Evolutionary conservation across 2,888 invertebrate species (phyloP), one percentile per base, ranked within the genome.

Genomic region (Hylaea fasciaria): DNA sequence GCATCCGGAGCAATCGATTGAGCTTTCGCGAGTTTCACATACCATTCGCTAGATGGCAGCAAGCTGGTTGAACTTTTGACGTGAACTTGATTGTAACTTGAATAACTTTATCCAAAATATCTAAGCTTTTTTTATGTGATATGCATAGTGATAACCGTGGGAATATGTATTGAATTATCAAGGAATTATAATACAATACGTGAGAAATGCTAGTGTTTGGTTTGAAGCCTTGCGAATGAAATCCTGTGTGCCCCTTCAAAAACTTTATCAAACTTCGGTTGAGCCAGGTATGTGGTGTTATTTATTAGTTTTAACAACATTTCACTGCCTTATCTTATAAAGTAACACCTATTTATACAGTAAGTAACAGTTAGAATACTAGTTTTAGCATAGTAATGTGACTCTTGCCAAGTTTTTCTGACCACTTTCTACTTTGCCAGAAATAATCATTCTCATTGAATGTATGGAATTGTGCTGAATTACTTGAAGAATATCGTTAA

Each of bases 51-150:
- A 91, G 91, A 87, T 90, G 90, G 82, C 88, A 77, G 64, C 65
- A 76, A 76, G 62, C 66, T 76, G 76, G 81, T 82, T 90, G 91
- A 91, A 92, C 91, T 92, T 91, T 91, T 92, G 91, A 92, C 91
- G 88, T 91, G 88, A 91, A 91, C 91, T 91, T 91, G 83, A 86
- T 83, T 82, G 82, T 78, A 88, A 89, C 86, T 89, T 86, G 82
- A 86, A 83, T 85, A 89, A 85, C 85, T 85, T 91, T n/a, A 88
- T 85, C 89, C 90, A 91, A 90, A 91, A 89, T 90, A 90, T 81
- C 83, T 87, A 78, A 87, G 85, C 83, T 22, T 86, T 89, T n/a
- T 86, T 83, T 85, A 78, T 83, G 85, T 83, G 84, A 83, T 86
- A 74, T 83, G 85, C 82, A 85, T 86, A 81, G 78, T 85, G 77